These are phyloP conservation scores for Chironomus tentans DNA, from an alignment of 2,888 invertebrate genomes.

Conservation along the genomic window DNA sequence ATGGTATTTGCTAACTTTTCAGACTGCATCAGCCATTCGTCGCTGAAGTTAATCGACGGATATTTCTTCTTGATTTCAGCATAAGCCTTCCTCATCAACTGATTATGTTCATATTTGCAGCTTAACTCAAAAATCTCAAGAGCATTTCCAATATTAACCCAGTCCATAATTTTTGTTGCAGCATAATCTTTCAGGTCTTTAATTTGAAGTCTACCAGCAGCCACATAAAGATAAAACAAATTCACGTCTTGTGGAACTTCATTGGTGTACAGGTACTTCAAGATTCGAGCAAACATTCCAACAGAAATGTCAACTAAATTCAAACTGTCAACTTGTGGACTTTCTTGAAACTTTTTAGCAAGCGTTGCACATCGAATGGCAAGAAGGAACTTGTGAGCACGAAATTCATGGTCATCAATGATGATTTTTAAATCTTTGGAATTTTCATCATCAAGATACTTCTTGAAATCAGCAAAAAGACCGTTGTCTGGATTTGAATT, in stretches of 20 bases:
- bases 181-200: background rate
- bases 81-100: background rate
- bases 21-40: too few species aligned
- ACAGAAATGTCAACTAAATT: background rate
- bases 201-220: background rate
- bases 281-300: background rate
- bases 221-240: background rate
- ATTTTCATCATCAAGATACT: background rate
- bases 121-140: background rate
- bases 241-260: background rate
- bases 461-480: background rate
- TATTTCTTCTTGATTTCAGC: background rate
- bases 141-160: background rate
- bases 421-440: background rate
- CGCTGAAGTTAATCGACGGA: too few species aligned
- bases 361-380: background rate
- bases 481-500: background rate
- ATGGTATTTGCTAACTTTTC: too few species aligned
- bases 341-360: background rate
- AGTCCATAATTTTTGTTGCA: background rate
- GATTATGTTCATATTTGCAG: background rate
- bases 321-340: background rate
- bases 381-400: background rate
- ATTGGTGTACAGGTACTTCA: background rate
- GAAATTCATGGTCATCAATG: background rate